Conservation (phyloP, 2,888 invertebrate genomes). For the Thera britannica region DNA sequence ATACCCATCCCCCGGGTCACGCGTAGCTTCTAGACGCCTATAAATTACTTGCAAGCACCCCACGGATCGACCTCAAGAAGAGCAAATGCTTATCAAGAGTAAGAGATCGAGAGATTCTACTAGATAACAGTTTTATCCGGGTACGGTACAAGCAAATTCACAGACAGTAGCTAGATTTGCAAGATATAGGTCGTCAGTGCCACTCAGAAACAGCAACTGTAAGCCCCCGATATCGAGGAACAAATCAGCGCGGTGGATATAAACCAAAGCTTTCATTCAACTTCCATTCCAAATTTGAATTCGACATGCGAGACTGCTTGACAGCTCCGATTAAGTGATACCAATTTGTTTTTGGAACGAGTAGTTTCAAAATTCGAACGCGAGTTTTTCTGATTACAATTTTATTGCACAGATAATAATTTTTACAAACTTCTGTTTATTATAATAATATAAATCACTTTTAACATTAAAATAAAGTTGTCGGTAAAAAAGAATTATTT, state of each 20-base stretch:
- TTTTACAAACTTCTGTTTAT: no score
- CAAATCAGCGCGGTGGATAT: background rate
- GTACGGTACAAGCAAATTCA: background rate
- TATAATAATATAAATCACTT: no score
- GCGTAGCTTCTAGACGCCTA: no score
- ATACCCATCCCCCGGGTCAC: no score
- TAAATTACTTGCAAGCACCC: no score
- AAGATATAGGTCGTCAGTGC: background rate
- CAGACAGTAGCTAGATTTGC: background rate
- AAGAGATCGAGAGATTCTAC: no score
- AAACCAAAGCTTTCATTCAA: slow-evolving; percentile 40
- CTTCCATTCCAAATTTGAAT: slow-evolving; percentile 38
- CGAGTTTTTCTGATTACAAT: background rate
- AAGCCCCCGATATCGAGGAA: no score
- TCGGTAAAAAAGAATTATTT: no score
- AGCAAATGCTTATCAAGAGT: no score
- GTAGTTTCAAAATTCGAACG: slow-evolving; percentile 30
- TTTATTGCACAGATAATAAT: background rate
- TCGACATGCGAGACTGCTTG: slow-evolving; percentile 33
- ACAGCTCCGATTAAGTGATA: slow-evolving; percentile 41
- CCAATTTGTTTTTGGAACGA: slow-evolving; percentile 41
- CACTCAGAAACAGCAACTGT: slow-evolving; percentile 10
- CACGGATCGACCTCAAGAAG: no score
- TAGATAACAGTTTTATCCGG: background rate
- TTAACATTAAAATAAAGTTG: no score